Conservation (phyloP, 2,113 vertebrate genomes). For the Oncorhynchus masou region DNA sequence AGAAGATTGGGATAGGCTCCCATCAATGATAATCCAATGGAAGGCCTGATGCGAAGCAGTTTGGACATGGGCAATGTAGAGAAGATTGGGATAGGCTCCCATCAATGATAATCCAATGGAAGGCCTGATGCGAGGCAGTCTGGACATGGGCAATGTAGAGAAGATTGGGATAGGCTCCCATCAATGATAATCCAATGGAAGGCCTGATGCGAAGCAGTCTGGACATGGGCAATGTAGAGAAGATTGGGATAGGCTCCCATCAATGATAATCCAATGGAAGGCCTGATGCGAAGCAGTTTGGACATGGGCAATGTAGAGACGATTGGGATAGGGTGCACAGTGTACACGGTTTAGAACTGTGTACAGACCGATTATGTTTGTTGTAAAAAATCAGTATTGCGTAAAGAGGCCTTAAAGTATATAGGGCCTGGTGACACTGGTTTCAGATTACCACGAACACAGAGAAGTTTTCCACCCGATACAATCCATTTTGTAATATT, state of each 20-base stretch:
- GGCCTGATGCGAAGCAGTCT: slow-evolving; percentile 51
- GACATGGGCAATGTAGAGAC: slow-evolving; percentile 16
- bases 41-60: slow-evolving; percentile 52
- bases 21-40: slow-evolving; percentile 71
- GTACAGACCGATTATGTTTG: slow-evolving; percentile 36
- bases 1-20: slow-evolving; percentile 29
- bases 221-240: slow-evolving; percentile 24
- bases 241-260: slow-evolving; percentile 43
- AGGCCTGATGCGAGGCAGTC: slow-evolving; percentile 50
- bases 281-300: slow-evolving; percentile 52
- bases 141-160: slow-evolving; percentile 32
- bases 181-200: slow-evolving; percentile 71
- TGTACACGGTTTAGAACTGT: slow-evolving; percentile 33
- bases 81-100: slow-evolving; percentile 32
- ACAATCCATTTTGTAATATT: too few species aligned
- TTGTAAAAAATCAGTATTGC: slow-evolving; percentile 30
- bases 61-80: slow-evolving; percentile 35
- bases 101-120: slow-evolving; percentile 71
- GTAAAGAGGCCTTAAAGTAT: background rate
- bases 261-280: slow-evolving; percentile 70
- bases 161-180: slow-evolving; percentile 35
- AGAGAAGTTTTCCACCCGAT: too few species aligned
- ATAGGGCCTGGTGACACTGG: too few species aligned
- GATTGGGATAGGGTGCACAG: slow-evolving; percentile 20
- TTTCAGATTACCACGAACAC: too few species aligned